Conservation (phyloP, 2,797 vertebrate genomes). For the Periophthalmus magnuspinnatus region DNA sequence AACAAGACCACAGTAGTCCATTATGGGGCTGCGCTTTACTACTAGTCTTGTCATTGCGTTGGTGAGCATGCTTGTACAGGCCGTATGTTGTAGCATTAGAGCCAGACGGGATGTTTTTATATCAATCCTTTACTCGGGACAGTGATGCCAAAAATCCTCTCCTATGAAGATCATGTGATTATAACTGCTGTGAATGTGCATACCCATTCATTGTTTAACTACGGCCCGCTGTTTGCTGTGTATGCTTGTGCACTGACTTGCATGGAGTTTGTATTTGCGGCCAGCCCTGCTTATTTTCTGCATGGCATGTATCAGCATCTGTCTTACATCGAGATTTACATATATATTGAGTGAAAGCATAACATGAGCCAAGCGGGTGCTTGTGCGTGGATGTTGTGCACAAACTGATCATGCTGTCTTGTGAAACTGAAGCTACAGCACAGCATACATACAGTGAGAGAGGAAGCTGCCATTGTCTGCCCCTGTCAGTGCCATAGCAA, state of each 20-base stretch:
- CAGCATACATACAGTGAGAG: slow-evolving; percentile 51
- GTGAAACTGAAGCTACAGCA: slow-evolving; percentile 35
- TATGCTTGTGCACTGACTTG: slow-evolving; percentile 20
- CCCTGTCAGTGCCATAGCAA: slow-evolving; percentile 35
- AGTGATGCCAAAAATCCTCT: slow-evolving; percentile 31
- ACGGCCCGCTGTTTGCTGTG: slow-evolving; percentile 27
- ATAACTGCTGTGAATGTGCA: slow-evolving; percentile 53
- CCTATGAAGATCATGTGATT: slow-evolving; percentile 55
- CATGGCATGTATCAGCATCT: slow-evolving; percentile 13
- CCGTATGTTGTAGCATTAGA: slow-evolving; percentile 25
- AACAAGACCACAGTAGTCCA: slow-evolving; percentile 10
- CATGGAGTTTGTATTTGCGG: slow-evolving; percentile 26
- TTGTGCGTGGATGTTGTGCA: neutral
- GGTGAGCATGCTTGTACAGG: slow-evolving; percentile 19
- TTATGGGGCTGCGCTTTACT: slow-evolving; percentile 34
- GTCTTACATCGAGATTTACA: slow-evolving; percentile 4
- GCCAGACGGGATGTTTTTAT: slow-evolving; percentile 18
- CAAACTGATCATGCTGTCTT: slow-evolving; percentile 26
- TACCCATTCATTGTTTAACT: slow-evolving; percentile 30
- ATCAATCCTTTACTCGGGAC: slow-evolving; percentile 5
- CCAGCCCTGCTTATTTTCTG: slow-evolving; percentile 28
- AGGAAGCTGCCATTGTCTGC: slow-evolving; percentile 61
- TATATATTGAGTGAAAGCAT: slow-evolving; percentile 17
- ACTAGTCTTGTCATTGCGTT: slow-evolving; percentile 37
- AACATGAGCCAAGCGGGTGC: slow-evolving; percentile 1